phyloP scores from a whole-genome alignment of 1,140 invertebrate genomes.

The Drosophila punjabiensis region DNA sequence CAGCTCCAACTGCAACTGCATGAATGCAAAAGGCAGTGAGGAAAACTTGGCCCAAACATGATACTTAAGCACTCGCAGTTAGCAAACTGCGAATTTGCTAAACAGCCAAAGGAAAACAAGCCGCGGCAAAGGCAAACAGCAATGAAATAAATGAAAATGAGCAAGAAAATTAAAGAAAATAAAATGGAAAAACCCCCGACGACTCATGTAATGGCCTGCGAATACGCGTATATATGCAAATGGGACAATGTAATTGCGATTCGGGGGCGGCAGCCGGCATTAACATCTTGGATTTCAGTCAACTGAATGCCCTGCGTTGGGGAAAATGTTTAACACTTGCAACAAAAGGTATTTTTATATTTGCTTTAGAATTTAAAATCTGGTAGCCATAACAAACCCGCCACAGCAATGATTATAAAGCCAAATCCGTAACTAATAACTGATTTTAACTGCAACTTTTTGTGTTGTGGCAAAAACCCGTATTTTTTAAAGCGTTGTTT shows the following conservation, averaged over 20 bases:
- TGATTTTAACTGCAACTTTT: too few species aligned
- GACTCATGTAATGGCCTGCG: conserved; percentile 64
- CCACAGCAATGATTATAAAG: background rate
- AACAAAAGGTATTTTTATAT: too few species aligned
- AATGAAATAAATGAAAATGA: conserved; percentile 48
- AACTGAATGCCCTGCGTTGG: conserved; percentile 4
- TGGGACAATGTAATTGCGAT: conserved; percentile 41
- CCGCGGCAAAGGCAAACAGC: conserved; percentile 44
- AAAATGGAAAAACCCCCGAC: conserved; percentile 8
- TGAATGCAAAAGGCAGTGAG: conserved; percentile 61
- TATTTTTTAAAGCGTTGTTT: background rate
- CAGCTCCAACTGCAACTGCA: conserved; percentile 51
- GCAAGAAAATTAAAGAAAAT: conserved; percentile 45
- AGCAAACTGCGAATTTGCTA: conserved; percentile 81
- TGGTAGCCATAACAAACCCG: background rate
- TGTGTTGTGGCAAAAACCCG: background rate
- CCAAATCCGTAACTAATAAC: conserved; percentile 1
- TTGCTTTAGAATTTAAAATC: background rate
- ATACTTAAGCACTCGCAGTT: conserved; percentile 66
- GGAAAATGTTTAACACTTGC: background rate
- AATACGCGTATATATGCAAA: conserved; percentile 37
- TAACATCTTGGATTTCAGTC: conserved; percentile 8
- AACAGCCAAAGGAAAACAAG: conserved; percentile 54
- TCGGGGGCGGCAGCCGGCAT: conserved; percentile 19
- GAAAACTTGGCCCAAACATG: conserved; percentile 63